Conservation (phyloP, 2,113 vertebrate species). For the Entelurus aequoreus region DNA sequence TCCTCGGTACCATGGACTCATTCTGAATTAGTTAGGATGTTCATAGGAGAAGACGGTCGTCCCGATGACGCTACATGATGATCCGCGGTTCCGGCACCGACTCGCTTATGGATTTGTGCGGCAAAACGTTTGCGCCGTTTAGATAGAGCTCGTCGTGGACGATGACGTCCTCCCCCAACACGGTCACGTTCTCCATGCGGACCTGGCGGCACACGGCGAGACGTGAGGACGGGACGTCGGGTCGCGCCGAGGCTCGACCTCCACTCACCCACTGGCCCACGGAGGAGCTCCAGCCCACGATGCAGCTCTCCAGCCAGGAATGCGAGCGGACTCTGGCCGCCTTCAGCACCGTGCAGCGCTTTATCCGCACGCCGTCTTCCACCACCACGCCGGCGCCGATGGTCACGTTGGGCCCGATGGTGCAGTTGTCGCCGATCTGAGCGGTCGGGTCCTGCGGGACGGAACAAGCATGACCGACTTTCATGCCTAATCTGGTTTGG, state of each 20-base stretch:
- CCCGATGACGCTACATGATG: constrained; percentile 84
- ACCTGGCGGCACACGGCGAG: constrained; percentile 69
- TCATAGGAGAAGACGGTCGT: constrained; percentile 1
- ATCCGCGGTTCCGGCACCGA: constrained; percentile 93
- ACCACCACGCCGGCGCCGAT: constrained; percentile 89
- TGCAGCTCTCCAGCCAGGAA: constrained; percentile 96
- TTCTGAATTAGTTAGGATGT: constrained; percentile 25
- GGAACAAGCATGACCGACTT: not conserved
- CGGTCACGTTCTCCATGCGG: constrained; percentile 96
- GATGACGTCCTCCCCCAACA: constrained; percentile 93
- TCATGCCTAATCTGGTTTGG: too few relatives aligned
- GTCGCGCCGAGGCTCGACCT: not conserved
- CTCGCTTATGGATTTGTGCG: constrained; percentile 95
- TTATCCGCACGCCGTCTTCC: constrained; percentile 92
- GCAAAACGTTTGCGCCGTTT: constrained; percentile 96
- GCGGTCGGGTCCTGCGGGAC: constrained; percentile 83
- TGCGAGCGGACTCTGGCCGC: constrained; percentile 89
- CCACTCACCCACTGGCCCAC: constrained; percentile 95
- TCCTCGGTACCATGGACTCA: not conserved
- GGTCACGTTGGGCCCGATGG: constrained; percentile 92
- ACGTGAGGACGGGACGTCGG: not conserved
- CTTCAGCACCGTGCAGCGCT: constrained; percentile 88
- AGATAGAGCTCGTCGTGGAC: constrained; percentile 97
- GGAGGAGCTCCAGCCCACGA: constrained; percentile 92
- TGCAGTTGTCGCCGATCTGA: constrained; percentile 87